Conservation (phyloP, 2,888 invertebrate genomes). For the Clivina fossor region DNA sequence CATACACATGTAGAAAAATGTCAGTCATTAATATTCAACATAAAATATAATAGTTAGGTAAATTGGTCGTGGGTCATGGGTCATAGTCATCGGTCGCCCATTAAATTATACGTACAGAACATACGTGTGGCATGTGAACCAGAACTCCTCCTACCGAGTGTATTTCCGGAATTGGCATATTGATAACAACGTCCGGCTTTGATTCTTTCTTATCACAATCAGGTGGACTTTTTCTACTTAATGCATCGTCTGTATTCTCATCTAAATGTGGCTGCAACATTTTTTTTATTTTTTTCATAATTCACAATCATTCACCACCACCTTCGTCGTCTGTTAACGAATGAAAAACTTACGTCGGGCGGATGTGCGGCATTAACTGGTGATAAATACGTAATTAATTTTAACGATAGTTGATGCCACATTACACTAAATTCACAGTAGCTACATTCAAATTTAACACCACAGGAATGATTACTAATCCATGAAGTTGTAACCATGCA, state of each 20-base stretch:
- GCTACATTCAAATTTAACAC: conserved; percentile 72
- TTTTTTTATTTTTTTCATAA: too few relatives aligned
- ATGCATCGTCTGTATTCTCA: conserved; percentile 68
- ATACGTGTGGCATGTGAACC: conserved; percentile 90
- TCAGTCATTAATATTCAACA: too few relatives aligned
- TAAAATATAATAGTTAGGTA: too few relatives aligned
- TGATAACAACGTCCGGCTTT: conserved; percentile 64
- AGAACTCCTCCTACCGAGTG: conserved; percentile 83
- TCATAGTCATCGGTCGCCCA: conserved; percentile 19
- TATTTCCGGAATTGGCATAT: conserved; percentile 69
- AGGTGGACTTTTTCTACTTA: conserved; percentile 67
- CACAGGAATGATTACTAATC: conserved; percentile 66
- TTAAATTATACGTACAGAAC: conserved; percentile 57
- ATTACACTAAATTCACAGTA: conserved; percentile 92
- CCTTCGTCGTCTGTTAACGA: background rate
- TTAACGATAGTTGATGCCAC: conserved; percentile 89
- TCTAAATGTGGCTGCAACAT: conserved; percentile 70
- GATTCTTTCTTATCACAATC: conserved; percentile 70
- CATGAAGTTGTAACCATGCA: conserved; percentile 76
- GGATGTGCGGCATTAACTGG: conserved; percentile 73
- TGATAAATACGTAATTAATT: conserved; percentile 76
- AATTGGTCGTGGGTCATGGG: too few relatives aligned
- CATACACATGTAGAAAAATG: too few relatives aligned
- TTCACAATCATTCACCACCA: too few relatives aligned
- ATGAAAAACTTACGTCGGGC: conserved; percentile 65